Percentiles rank a stretch among this genome's conserved stretches.
phyloP scores from a whole-genome alignment of 2,113 vertebrate genomes.

The Tenrec ecaudatus region DNA sequence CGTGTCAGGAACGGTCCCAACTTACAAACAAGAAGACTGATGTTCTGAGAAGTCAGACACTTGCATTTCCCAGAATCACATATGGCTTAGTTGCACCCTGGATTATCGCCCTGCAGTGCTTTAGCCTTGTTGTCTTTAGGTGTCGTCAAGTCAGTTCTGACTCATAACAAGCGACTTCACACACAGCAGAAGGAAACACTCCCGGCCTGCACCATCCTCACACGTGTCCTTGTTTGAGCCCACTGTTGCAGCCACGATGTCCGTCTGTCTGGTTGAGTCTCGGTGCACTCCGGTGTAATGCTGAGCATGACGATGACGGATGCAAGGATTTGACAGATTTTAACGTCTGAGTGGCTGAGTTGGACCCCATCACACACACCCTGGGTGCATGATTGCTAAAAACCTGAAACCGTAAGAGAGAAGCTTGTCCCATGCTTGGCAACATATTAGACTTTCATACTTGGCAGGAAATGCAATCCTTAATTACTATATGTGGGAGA shows the following conservation, averaged over 20 bases:
- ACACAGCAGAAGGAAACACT: too few species aligned
- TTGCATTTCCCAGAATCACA: too few species aligned
- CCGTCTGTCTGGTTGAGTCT: too few species aligned
- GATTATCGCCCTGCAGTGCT: background rate
- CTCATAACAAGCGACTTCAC: too few species aligned
- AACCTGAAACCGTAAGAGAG: conserved; percentile 7
- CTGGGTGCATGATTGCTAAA: background rate
- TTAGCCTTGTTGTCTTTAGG: background rate
- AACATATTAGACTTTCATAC: conserved; percentile 4
- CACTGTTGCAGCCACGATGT: too few species aligned
- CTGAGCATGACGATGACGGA: background rate
- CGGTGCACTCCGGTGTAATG: background rate
- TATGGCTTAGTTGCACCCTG: background rate
- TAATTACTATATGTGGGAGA: background rate
- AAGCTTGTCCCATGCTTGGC: background rate
- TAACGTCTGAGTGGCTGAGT: background rate
- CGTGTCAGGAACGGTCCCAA: background rate
- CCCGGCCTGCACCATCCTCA: too few species aligned
- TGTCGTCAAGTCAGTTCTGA: background rate
- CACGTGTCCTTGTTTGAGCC: too few species aligned
- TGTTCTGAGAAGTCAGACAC: background rate
- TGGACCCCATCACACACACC: background rate
- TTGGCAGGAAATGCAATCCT: background rate
- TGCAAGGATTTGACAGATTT: background rate
- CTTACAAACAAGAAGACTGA: conserved; percentile 12